Base-by-base conservation (phyloP, 2,797 vertebrate species). In the Sebastolobus alascanus region DNA sequence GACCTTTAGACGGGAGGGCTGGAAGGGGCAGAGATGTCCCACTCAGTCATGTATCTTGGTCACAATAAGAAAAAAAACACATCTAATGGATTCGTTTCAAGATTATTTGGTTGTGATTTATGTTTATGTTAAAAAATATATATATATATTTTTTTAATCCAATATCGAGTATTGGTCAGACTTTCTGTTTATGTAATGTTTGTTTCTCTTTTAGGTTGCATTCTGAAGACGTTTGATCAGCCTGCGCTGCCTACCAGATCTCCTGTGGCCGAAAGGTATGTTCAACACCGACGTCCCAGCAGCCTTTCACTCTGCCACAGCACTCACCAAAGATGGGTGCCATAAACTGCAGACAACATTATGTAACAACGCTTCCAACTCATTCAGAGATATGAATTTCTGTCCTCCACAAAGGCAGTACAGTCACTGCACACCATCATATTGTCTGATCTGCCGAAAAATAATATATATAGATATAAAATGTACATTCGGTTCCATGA, bases 191-290 rank as follows among this genome's bases (percentile, higher is more conserved):
- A 55, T 52, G 13, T 81, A 68, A 79, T 77, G 55, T 91, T 79
- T 89, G 58, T 84, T 88, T 89, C 60, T 56, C 77, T 78, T 78
- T 31, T 60, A 95, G 95, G 87, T 89, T 81, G 68, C 82, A 74
- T 84, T 90, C 87, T 77, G 89, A 86, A 82, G 82, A 87, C 79
- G 40, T 90, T 89, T 91, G 90, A 94, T 90, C 87, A 84, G 85
- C 82, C 87, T 73, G 77, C 68, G 82, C 86, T 76, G 84, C 91
- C 84, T 59, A 70, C 78, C 79, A 78, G 84, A 87, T 86, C 88
- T 91, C 84, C 82, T 78, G 90, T 85, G 87, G 88, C 92, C 89
- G 90, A 90, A 90, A 90, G 95, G 96, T 96, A 95, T 4, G 91
- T 94, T 61, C 68, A 82, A 63, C 73, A 72, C 80, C 40, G 20